Conservation (phyloP, 2,113 vertebrate genomes). For the Prionailurus bengalensis region DNA sequence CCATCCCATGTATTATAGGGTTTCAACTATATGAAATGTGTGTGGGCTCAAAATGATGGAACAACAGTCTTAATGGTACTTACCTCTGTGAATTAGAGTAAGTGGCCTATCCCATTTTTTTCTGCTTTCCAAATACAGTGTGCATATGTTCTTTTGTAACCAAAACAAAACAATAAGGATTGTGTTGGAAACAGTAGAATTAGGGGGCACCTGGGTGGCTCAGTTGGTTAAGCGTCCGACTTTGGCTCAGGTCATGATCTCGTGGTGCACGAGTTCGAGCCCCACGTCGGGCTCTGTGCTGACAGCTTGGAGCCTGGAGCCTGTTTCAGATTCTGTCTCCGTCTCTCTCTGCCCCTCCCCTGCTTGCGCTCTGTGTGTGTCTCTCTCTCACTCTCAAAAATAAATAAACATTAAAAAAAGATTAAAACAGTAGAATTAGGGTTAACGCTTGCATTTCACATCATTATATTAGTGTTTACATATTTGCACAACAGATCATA, state of each 20-base stretch:
- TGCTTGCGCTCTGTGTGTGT: no score
- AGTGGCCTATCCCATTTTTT: background rate
- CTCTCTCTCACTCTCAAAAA: no score
- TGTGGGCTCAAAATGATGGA: background rate
- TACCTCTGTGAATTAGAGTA: background rate
- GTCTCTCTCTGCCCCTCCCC: no score
- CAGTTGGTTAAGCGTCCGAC: no score
- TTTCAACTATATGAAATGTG: slow-evolving; percentile 7
- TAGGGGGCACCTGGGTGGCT: background rate
- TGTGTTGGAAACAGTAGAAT: background rate
- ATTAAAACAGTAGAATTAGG: background rate
- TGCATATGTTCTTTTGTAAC: background rate
- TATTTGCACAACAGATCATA: slow-evolving; percentile 20
- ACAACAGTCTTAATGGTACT: background rate
- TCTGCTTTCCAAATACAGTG: background rate
- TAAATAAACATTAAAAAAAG: no score
- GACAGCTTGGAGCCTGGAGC: no score
- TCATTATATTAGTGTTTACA: background rate
- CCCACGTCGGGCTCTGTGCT: no score
- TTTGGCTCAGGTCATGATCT: no score
- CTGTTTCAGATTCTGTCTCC: no score
- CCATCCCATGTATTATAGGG: background rate
- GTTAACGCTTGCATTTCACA: background rate
- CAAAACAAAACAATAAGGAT: background rate
- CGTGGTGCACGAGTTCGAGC: no score